A percentile compares a stretch with the other conserved stretches of the same genome.
Conservation (phyloP, 2,888 invertebrate species). For the Cheilosia variabilis region DNA sequence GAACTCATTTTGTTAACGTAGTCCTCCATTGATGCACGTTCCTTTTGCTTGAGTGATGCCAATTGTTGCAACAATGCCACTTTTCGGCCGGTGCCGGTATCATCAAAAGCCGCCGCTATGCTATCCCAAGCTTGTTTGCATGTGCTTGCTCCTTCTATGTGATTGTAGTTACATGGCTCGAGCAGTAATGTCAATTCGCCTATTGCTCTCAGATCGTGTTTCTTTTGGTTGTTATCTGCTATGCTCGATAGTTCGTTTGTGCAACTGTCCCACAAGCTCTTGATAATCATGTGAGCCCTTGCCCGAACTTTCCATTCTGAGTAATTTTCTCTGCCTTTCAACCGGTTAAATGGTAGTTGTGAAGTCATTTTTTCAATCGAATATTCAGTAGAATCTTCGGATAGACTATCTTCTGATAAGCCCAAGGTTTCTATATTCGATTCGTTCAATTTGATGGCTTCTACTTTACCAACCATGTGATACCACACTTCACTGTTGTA, state of each 20-base stretch:
- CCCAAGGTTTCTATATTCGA: neutral
- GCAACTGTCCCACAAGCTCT: neutral
- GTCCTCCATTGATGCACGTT: slow-evolving; percentile 25
- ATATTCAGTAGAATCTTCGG: neutral
- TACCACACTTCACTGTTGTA: neutral
- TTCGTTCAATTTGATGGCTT: neutral
- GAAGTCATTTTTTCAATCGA: slow-evolving; percentile 18
- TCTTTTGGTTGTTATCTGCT: slow-evolving; percentile 77
- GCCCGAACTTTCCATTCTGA: slow-evolving; percentile 42
- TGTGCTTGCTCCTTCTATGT: slow-evolving; percentile 35
- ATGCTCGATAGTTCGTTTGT: slow-evolving; percentile 33
- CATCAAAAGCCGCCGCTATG: slow-evolving; percentile 52
- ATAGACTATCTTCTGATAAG: neutral
- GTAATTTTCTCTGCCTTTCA: slow-evolving; percentile 37
- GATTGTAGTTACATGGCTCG: slow-evolving; percentile 34
- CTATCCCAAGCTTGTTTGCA: slow-evolving; percentile 42
- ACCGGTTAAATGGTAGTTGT: slow-evolving; percentile 24
- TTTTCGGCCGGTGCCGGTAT: slow-evolving; percentile 54
- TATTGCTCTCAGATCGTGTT: slow-evolving; percentile 40
- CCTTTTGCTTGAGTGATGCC: slow-evolving; percentile 30
- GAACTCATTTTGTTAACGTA: slow-evolving; percentile 26
- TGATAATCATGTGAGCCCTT: too few species aligned
- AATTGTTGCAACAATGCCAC: slow-evolving; percentile 54
- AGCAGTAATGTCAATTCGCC: slow-evolving; percentile 49
- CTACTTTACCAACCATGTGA: slow-evolving; percentile 7